Conservation (phyloP, 2,888 invertebrate genomes). For the Cacoxenus indagator region DNA sequence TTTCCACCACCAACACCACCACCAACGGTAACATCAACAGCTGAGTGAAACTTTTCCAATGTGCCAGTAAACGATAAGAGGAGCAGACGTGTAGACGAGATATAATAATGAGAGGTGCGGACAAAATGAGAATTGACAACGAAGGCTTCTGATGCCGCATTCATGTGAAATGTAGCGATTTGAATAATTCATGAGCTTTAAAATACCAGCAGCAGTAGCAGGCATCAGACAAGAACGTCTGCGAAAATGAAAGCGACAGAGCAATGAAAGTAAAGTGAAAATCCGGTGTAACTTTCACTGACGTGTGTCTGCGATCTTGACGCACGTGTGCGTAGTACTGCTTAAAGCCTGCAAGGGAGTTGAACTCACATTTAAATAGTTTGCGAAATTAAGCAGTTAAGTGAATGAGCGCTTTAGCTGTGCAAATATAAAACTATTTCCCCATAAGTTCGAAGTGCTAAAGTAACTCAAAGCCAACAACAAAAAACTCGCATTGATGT, state of each 20-base stretch:
- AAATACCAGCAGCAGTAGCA: constrained; percentile 43
- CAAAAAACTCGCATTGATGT: too few species aligned
- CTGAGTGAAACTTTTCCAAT: constrained; percentile 37
- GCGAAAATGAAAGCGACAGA: background rate
- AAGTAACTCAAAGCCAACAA: too few species aligned
- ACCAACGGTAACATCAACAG: constrained; percentile 19
- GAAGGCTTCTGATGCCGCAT: constrained; percentile 33
- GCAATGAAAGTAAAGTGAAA: background rate
- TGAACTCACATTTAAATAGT: too few species aligned
- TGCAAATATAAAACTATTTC: too few species aligned
- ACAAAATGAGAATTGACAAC: constrained; percentile 36
- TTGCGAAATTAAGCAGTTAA: too few species aligned
- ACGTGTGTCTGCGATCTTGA: too few species aligned
- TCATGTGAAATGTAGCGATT: constrained; percentile 41
- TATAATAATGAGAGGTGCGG: background rate
- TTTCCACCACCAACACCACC: constrained; percentile 18
- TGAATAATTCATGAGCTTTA: constrained; percentile 59
- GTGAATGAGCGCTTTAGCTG: too few species aligned
- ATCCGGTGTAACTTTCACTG: background rate
- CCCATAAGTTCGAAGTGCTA: too few species aligned
- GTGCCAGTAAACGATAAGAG: constrained; percentile 46
- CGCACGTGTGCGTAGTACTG: too few species aligned
- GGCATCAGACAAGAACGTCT: background rate
- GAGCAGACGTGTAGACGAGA: background rate
- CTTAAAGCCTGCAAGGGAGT: too few species aligned